Conservation (phyloP, 2,888 invertebrate genomes). For the Nudaria mundana region DNA sequence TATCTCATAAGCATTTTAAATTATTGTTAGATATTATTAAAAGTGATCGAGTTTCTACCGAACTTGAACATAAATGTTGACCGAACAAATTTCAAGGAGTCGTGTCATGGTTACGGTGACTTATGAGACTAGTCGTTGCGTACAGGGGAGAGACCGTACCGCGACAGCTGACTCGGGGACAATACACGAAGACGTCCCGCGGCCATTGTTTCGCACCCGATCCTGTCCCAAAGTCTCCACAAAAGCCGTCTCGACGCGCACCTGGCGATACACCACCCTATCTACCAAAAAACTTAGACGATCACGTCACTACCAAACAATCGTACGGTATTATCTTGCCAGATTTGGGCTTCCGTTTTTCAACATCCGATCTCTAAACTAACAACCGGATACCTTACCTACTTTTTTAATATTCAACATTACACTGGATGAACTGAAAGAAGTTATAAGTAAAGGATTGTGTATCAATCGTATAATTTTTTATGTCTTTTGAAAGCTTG, state of each 20-base stretch:
- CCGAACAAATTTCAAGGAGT: slow-evolving; percentile 30
- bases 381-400: slow-evolving; percentile 19
- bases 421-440: neutral
- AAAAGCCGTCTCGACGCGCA: slow-evolving; percentile 71
- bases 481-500: too few species aligned
- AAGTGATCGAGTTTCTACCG: slow-evolving; percentile 19
- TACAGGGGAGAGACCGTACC: slow-evolving; percentile 55
- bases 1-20: too few species aligned
- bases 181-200: slow-evolving; percentile 77
- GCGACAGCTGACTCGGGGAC: slow-evolving; percentile 74
- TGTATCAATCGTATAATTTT: too few species aligned
- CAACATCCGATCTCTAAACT: slow-evolving; percentile 40
- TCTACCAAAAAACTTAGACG: slow-evolving; percentile 53
- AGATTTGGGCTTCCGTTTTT: slow-evolving; percentile 50
- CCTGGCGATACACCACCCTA: slow-evolving; percentile 67
- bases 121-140: slow-evolving; percentile 44
- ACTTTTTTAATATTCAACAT: slow-evolving; percentile 14
- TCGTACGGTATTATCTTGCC: slow-evolving; percentile 38
- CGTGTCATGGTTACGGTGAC: slow-evolving; percentile 41
- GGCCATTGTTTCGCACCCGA: slow-evolving; percentile 60
- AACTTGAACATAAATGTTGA: slow-evolving; percentile 46
- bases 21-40: too few species aligned
- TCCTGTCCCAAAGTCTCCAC: slow-evolving; percentile 54
- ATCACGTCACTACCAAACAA: slow-evolving; percentile 44
- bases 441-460: too few species aligned